Base-by-base conservation (phyloP, 2,888 invertebrate genomes). In the Agelastica alni region DNA sequence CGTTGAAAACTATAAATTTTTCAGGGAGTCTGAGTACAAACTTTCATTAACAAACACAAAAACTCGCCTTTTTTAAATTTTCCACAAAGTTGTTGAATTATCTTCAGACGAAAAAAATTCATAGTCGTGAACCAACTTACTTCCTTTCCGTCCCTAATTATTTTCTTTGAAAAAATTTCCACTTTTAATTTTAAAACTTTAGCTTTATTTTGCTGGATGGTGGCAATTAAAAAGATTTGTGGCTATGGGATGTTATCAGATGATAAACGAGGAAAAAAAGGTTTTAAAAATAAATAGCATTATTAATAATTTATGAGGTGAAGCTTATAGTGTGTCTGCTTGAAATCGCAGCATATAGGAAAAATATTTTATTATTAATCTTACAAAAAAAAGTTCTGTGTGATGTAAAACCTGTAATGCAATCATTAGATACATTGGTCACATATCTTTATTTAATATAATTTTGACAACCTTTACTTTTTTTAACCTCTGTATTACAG, bases 151-250 rank as follows among this genome's bases (percentile, higher is more conserved):
- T 17, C 18, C 17, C 17, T 17, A 36, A 36, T 36, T 36, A 36
- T 17, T 36, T 36, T 36, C 17, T 6, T 36, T 16, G 36, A n/a
- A 17, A 26, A 36, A 10, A 36, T 17, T 36, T 4, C 5, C 1
- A 17, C 18, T 36, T n/a, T 10, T 18, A 36, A 17, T 17, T n/a
- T n/a, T 17, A 36, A 36, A 36, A 36, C 36, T 36, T 36, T 36
- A 7, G 34, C 34, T 34, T 12, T 16, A 34, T 34, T 34, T 9
- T 17, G 17, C 16, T 17, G 17, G 17, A 16, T 36, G 16, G 17
- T n/a, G 36, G 17, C n/a, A 16, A 36, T 10, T 17, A 17, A 4
- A n/a, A 36, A 17, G 9, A 34, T 34, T 34, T 17, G 30, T 30
- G 30, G 30, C 12, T 30, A 12, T 3, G 2, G 30, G 30, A 12